Evolutionary conservation across 2,113 vertebrate genomes (phyloP).

Genomic region (Echinops telfairi): DNA sequence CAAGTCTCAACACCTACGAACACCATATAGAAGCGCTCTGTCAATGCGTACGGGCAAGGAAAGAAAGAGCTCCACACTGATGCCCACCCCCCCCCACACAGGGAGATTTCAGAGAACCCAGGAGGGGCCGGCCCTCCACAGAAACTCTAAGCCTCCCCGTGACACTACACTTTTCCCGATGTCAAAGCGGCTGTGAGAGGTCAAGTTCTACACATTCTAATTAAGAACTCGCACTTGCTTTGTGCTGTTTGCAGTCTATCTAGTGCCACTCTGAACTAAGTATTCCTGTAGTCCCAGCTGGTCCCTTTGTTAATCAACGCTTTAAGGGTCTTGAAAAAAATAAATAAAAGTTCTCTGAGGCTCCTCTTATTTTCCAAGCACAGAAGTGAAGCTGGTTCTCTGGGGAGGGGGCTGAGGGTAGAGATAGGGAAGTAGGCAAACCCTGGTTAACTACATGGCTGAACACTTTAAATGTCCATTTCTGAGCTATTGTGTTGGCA

Average conservation of each 20-base stretch:
- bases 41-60: neutral
- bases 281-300: conserved; percentile 64
- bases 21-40: neutral
- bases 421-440: conserved; percentile 3
- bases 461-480: conserved; percentile 7
- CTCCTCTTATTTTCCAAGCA: conserved; percentile 58
- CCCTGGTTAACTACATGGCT: neutral
- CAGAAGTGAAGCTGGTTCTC: conserved; percentile 12
- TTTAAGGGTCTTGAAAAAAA: conserved; percentile 60
- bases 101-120: neutral
- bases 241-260: conserved; percentile 32
- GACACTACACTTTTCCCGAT: neutral
- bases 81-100: too few relatives aligned
- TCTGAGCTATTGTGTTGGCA: neutral
- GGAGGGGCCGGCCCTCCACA: neutral
- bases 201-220: conserved; percentile 61
- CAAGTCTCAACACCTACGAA: neutral
- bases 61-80: neutral
- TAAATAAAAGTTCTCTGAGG: conserved; percentile 54
- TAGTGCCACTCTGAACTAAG: conserved; percentile 58
- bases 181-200: conserved; percentile 48
- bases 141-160: neutral
- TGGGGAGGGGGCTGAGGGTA: neutral
- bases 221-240: conserved; percentile 66
- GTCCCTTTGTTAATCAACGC: conserved; percentile 70